Evolutionary conservation across 2,888 invertebrate genomes (phyloP), one percentile per base, ranked within the genome.

Genomic region (Eupithecia centaureata): DNA sequence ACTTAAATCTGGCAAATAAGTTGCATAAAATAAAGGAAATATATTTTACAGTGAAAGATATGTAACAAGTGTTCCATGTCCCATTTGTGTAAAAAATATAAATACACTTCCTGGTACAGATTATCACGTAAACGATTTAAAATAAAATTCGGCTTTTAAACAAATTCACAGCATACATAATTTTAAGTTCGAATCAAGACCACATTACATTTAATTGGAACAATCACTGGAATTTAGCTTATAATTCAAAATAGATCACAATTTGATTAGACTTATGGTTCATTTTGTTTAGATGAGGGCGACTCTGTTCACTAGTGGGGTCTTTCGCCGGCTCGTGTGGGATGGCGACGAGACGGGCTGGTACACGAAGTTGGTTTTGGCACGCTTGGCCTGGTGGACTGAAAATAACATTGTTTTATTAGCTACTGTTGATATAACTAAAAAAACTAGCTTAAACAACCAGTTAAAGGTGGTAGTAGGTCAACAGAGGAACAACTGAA

Each of bases 261-360:
- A 81, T 82, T 77, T 77, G 76, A 77, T 84, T 81, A 73, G 68
- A 77, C 68, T 79, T 61, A 30, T 52, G n/a, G 47, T 27, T 32
- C 76, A 75, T 68, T 51, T 68, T 61, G 51, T 72, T 86, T 86
- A 90, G 68, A 90, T 90, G 72, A 90, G 80, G 30, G 92, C 92
- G 35, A 92, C 88, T 82, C 92, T 74, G 85, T 95, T 95, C 67
- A 95, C 94, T 76, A 95, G 91, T 63, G 95, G 95, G 78, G 95
- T 95, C 89, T 95, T 95, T 76, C 95, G 92, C 76, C 95, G 89
- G 84, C 93, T 94, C 10, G 94, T 94, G 81, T 92, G 94, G 1
- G 92, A 79, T 62, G 89, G 89, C n/a, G 90, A 76, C 73, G 88
- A 76, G 80, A 93, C 82, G 1, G 91, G 89, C 70, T 89, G 91